Percentiles rank a stretch among this genome's conserved stretches.
Evolutionary conservation across 2,113 vertebrate genomes (phyloP).

Genomic region (Dasyurus viverrinus): DNA sequence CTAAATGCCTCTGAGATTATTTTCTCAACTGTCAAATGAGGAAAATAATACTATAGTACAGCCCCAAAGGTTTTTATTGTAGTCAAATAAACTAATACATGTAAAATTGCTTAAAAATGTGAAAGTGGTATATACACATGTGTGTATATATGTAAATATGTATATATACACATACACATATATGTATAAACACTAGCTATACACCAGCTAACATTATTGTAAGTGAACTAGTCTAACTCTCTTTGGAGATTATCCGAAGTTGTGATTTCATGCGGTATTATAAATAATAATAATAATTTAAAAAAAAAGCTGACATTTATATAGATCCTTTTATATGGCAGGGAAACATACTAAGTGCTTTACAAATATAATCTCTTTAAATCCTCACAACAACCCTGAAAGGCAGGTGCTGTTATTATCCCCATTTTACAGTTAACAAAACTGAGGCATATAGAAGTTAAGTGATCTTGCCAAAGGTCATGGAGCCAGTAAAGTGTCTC

Average conservation of each 20-base stretch:
- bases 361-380: neutral
- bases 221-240: neutral
- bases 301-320: neutral
- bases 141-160: neutral
- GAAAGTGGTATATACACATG: neutral
- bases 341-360: neutral
- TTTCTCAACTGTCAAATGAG: neutral
- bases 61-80: neutral
- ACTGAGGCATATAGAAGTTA: neutral
- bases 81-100: neutral
- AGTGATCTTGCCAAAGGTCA: neutral
- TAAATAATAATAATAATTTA: neutral
- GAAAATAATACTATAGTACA: neutral
- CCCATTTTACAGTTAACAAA: neutral
- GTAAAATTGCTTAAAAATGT: neutral
- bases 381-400: neutral
- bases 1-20: neutral
- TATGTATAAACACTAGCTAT: no score
- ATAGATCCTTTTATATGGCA: neutral
- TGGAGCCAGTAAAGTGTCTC: neutral
- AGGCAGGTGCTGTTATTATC: neutral
- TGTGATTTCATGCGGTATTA: neutral
- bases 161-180: neutral
- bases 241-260: neutral
- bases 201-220: neutral